phyloP scores from a whole-genome alignment of 2,888 invertebrate genomes.

The Nomada fabriciana region DNA sequence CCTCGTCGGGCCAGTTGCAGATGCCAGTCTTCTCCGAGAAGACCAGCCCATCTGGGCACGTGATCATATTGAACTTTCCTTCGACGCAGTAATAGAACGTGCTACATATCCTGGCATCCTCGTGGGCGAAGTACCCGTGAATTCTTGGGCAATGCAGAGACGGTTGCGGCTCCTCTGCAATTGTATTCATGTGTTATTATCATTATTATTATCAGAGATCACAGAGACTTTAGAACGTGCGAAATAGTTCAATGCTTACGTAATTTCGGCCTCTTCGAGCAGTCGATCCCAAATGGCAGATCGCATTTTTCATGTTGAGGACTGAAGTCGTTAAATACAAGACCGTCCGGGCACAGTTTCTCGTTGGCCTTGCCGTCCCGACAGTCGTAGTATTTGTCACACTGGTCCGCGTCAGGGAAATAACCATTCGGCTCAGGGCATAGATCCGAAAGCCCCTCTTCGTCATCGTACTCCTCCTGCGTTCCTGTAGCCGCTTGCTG shows the following conservation, averaged over 20 bases:
- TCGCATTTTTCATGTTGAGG: conserved; percentile 94
- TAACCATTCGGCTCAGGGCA: conserved; percentile 94
- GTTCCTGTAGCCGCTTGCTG: conserved; percentile 62
- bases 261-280: conserved; percentile 90
- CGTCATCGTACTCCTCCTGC: conserved; percentile 82
- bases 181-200: neutral
- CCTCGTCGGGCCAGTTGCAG: conserved; percentile 97
- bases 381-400: conserved; percentile 95
- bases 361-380: conserved; percentile 90
- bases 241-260: conserved; percentile 88
- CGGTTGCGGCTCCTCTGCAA: conserved; percentile 87
- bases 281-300: conserved; percentile 94
- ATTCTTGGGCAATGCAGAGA: conserved; percentile 91
- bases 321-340: conserved; percentile 95
- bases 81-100: conserved; percentile 96
- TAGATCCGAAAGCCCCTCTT: conserved; percentile 87
- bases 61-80: conserved; percentile 95
- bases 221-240: neutral
- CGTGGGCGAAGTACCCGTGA: conserved; percentile 95
- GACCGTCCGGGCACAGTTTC: conserved; percentile 94
- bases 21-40: conserved; percentile 95
- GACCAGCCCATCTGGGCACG: conserved; percentile 93
- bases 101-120: conserved; percentile 91
- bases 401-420: conserved; percentile 94
- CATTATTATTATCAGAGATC: neutral